These are phyloP conservation scores for Amiota minor DNA, from an alignment of 2,888 invertebrate species.

Conservation along the genomic window DNA sequence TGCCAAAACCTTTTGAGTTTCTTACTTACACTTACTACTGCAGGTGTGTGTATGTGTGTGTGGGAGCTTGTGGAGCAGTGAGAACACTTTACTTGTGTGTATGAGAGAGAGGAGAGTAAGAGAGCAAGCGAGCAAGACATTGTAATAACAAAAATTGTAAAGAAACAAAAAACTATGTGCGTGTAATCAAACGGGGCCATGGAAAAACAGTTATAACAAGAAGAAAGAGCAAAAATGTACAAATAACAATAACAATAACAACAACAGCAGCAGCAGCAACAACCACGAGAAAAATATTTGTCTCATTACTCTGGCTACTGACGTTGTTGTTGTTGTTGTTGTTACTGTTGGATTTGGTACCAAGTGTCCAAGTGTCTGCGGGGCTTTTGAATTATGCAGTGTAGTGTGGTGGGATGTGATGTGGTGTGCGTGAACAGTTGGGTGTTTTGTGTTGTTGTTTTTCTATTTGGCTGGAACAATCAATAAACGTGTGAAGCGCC, in stretches of 20 bases:
- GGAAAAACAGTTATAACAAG: conserved; percentile 39
- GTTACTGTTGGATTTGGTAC: conserved; percentile 45
- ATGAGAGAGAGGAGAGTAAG: conserved; percentile 26
- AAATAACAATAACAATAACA: not conserved
- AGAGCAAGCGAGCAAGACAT: conserved; percentile 31
- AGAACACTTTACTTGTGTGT: not conserved
- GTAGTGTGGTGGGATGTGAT: not conserved
- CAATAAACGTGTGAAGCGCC: conserved; percentile 52
- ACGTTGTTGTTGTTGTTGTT: conserved; percentile 39
- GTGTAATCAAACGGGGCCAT: conserved; percentile 66
- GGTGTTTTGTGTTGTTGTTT: not conserved
- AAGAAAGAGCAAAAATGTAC: not conserved
- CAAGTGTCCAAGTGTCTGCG: conserved; percentile 33
- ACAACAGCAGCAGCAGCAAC: not conserved
- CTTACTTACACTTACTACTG: too few species aligned
- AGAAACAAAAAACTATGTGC: conserved; percentile 53
- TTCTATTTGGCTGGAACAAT: conserved; percentile 42
- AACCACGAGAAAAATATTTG: conserved; percentile 47
- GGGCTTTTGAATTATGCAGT: not conserved
- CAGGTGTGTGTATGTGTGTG: not conserved
- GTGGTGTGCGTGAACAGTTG: not conserved
- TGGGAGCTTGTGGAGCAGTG: conserved; percentile 61
- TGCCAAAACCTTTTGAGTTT: too few species aligned
- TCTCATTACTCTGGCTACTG: conserved; percentile 48
- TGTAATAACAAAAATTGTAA: conserved; percentile 28